Conservation (phyloP, 2,797 vertebrate genomes). For the Sphenodon punctatus region DNA sequence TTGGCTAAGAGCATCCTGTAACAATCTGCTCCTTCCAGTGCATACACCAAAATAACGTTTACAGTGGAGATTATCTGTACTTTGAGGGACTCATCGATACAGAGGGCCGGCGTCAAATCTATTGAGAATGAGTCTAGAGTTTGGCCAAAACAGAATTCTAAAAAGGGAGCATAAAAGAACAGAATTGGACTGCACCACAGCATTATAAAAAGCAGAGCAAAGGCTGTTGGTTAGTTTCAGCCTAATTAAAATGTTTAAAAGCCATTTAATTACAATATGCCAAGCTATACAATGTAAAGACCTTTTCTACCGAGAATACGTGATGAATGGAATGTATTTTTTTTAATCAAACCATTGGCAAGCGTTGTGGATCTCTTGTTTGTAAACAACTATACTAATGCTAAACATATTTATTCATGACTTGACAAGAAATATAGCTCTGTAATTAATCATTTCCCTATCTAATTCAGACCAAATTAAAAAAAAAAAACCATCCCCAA, state of each 20-base stretch:
- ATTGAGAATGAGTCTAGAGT: neutral
- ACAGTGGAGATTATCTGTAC: neutral
- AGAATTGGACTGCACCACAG: neutral
- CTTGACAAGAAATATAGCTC: slow-evolving; percentile 71
- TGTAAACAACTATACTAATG: slow-evolving; percentile 72
- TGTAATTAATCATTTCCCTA: slow-evolving; percentile 78
- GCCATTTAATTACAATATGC: slow-evolving; percentile 71
- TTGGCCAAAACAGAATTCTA: neutral
- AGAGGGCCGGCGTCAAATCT: neutral
- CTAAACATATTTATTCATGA: slow-evolving; percentile 77
- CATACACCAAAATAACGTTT: neutral
- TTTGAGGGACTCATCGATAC: neutral
- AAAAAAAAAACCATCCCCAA: too few relatives aligned
- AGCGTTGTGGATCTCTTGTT: slow-evolving; percentile 63
- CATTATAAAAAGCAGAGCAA: slow-evolving; percentile 41
- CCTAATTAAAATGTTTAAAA: slow-evolving; percentile 74
- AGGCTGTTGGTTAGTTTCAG: slow-evolving; percentile 54
- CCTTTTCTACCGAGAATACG: slow-evolving; percentile 67
- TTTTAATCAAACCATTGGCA: slow-evolving; percentile 74
- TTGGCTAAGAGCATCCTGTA: neutral
- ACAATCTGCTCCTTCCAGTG: neutral
- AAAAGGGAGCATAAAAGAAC: neutral
- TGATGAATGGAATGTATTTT: slow-evolving; percentile 68
- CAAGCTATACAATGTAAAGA: slow-evolving; percentile 68
- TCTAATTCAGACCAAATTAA: slow-evolving; percentile 67